Conservation (phyloP, 2,888 invertebrate genomes). For the Zootermopsis nevadensis region DNA sequence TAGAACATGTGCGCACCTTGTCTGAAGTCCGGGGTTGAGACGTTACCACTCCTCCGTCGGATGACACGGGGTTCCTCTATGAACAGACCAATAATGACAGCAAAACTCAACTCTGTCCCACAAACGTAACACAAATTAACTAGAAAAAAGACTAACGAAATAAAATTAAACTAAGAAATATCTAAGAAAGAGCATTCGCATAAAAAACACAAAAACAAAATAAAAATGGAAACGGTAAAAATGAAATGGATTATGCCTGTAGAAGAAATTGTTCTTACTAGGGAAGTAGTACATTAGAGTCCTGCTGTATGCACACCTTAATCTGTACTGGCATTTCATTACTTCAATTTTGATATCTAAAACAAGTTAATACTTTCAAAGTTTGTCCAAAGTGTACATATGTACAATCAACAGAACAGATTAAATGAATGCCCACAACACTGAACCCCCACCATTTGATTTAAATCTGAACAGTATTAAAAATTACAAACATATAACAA, state of each 20-base stretch:
- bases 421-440: too few species aligned
- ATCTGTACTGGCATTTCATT: too few species aligned
- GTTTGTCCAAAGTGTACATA: too few species aligned
- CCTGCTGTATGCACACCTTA: too few species aligned
- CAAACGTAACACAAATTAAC: constrained; percentile 45
- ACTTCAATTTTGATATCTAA: too few species aligned
- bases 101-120: constrained; percentile 51
- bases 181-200: constrained; percentile 14
- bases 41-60: constrained; percentile 60
- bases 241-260: constrained; percentile 46
- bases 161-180: constrained; percentile 30
- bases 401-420: too few species aligned
- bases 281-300: constrained; percentile 9
- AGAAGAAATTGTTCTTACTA: constrained; percentile 44
- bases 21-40: constrained; percentile 58
- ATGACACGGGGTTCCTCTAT: constrained; percentile 53
- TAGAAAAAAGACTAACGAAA: constrained; percentile 29
- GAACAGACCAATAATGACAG: constrained; percentile 53
- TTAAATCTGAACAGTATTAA: too few species aligned
- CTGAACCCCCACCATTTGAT: too few species aligned
- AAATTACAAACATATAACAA: too few species aligned
- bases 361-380: too few species aligned
- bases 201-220: constrained; percentile 12
- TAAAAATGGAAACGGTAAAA: constrained; percentile 34
- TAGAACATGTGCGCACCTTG: constrained; percentile 50